These are phyloP conservation scores for Lamprologus tigripictilis DNA, from an alignment of 2,113 vertebrate species.

Conservation along the genomic window DNA sequence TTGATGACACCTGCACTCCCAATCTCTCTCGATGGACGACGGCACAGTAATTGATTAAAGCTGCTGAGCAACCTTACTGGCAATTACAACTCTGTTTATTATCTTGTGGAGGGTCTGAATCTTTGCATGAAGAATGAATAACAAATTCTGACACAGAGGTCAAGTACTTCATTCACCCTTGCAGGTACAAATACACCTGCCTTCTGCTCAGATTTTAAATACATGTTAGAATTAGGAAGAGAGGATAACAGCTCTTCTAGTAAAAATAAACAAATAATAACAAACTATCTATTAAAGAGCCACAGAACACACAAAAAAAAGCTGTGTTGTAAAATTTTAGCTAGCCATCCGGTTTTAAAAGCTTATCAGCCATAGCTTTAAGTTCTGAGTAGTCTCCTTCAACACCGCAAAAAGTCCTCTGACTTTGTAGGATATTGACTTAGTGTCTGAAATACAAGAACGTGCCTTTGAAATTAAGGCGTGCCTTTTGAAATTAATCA, in stretches of 20 bases:
- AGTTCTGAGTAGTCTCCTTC: not conserved
- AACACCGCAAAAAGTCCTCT: not conserved
- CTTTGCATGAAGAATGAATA: not conserved
- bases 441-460: not conserved
- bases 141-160: not conserved
- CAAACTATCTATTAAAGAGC: not conserved
- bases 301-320: not conserved
- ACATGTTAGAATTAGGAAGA: not conserved
- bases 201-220: not conserved
- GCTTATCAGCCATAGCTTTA: not conserved
- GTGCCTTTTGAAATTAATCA: not conserved
- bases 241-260: not conserved
- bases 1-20: slow-evolving; percentile 54
- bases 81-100: slow-evolving; percentile 25
- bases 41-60: slow-evolving; percentile 42
- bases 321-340: not conserved
- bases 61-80: not conserved
- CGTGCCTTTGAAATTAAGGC: not conserved
- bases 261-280: not conserved
- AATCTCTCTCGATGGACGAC: not conserved
- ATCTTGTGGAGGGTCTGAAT: not conserved
- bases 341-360: not conserved
- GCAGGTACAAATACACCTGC: not conserved
- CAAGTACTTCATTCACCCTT: not conserved
- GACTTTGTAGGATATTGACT: not conserved